A percentile compares a stretch with the other conserved stretches of the same genome.
Evolutionary conservation across 2,113 vertebrate genomes (phyloP).

Genomic region (Podilymbus podiceps): DNA sequence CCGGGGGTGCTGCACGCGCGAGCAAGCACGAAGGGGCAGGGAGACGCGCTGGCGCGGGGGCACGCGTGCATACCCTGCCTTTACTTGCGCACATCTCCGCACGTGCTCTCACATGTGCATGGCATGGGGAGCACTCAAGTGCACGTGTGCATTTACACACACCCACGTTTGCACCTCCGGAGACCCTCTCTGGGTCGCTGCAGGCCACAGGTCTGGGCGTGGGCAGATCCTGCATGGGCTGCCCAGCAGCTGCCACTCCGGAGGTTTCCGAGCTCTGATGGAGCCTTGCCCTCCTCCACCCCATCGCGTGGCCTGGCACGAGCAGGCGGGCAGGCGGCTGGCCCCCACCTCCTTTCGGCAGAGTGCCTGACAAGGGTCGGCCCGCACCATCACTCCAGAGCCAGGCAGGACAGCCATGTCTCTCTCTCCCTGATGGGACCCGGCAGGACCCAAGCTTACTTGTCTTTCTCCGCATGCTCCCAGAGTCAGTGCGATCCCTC

Average conservation of each 20-base stretch:
- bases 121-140: not conserved
- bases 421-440: fast-evolving
- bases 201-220: not conserved
- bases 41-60: fast-evolving
- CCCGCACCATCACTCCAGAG: not conserved
- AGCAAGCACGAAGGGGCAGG: not conserved
- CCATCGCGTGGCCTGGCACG: fast-evolving
- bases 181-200: too few species aligned
- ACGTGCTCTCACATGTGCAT: fast-evolving
- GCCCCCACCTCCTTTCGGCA: not conserved
- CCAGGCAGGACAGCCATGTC: fast-evolving
- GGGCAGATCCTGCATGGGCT: not conserved
- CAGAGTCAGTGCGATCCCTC: not conserved
- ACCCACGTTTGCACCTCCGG: not conserved
- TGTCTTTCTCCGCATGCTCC: not conserved
- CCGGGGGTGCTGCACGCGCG: fast-evolving
- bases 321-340: not conserved
- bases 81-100: not conserved
- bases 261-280: not conserved
- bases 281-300: not conserved
- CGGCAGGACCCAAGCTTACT: not conserved
- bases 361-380: fast-evolving
- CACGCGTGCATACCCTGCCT: fast-evolving
- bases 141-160: fast-evolving
- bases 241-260: not conserved